Evolutionary conservation across 2,888 invertebrate genomes (phyloP), one percentile per base, ranked within the genome.

Genomic region (Nymphalis urticae): DNA sequence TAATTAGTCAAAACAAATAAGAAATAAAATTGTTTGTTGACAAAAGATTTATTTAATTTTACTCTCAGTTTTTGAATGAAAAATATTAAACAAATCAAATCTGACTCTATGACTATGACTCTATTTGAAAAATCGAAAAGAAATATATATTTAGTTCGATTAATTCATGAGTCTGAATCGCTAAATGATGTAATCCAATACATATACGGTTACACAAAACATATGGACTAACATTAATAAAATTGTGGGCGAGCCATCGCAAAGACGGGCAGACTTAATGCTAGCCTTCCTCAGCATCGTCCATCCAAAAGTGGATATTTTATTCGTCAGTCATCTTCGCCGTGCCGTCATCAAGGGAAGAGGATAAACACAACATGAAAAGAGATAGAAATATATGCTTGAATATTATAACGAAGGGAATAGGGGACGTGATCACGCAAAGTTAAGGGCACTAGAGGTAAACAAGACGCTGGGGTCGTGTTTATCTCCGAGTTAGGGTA

Each of bases 181-280:
- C n/a, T 0, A 21, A 36, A 32, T 63, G 53, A 63, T 63, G 54
- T 27, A 54, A 64, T 56, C 47, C 9, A 47, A 48, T 64, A 64
- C 54, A n/a, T 56, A 27, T 63, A 63, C 8, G 19, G 50, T 21
- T 3, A 54, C 53, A 8, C n/a, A 47, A 42, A 17, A 21, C 36
- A 48, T 2, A 17, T 32, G 7, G 6, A 59, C 42, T 48, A 9
- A 21, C 6, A 66, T 61, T 48, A 47, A 65, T 60, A 47, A 16
- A 17, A 69, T 47, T 91, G 90, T 92, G 84, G 90, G 83, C 90
- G 87, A 86, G 78, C 77, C 76, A 92, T 92, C 92, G 91, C 92
- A 90, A 90, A 88, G 82, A 75, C 84, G 78, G 84, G 83, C 85
- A 82, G 77, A 70, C 89, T 90, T 72, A 61, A 81, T 73, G 81